Base-by-base conservation (phyloP, 2,797 vertebrate genomes). In the Anableps anableps region DNA sequence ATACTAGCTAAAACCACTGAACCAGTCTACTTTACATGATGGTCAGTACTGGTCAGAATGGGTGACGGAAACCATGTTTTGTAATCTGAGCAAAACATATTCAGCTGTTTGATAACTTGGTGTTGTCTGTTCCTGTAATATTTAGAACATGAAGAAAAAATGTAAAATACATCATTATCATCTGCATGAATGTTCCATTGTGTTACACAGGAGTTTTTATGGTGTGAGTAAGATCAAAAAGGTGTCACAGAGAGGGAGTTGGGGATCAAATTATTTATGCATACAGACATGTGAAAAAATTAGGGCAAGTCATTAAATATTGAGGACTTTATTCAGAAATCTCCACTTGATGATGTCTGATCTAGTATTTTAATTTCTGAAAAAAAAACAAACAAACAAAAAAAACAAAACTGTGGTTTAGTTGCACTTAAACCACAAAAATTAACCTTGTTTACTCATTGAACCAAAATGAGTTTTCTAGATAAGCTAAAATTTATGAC, bases 201-300 rank as follows among this genome's bases (percentile, higher is more conserved):
- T 73, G 43, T 51, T 21, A 36, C 5, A 9, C 31, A 29, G 19
- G 36, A 64, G 17, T 48, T 43, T 66, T 74, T 41, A 74, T 31
- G 38, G 68, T 72, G 26, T 47, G 38, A 58, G 31, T 38, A 73
- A 43, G 14, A 70, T 75, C 43, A 53, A 53, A 75, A 73, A 50
- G 74, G 78, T 74, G 72, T 62, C 45, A 47, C 14, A 31, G 29
- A 78, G 72, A 79, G 50, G 50, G 34, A 2, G n/a, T 48, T 36
- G 38, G 11, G 47, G 19, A 51, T 21, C 17, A 53, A 68, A 34
- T 80, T 66, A 62, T 73, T 34, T 74, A 31, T 80, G 73, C 45
- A 79, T 66, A 72, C 13, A 60, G 41, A 38, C 21, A 10, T 60
- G n/a, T 55, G 53, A 60, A 64, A 64, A 64, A 34, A 36, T 66